Evolutionary conservation across 2,888 invertebrate genomes (phyloP), one percentile per base, ranked within the genome.

Genomic region (Dolomedes plantarius): DNA sequence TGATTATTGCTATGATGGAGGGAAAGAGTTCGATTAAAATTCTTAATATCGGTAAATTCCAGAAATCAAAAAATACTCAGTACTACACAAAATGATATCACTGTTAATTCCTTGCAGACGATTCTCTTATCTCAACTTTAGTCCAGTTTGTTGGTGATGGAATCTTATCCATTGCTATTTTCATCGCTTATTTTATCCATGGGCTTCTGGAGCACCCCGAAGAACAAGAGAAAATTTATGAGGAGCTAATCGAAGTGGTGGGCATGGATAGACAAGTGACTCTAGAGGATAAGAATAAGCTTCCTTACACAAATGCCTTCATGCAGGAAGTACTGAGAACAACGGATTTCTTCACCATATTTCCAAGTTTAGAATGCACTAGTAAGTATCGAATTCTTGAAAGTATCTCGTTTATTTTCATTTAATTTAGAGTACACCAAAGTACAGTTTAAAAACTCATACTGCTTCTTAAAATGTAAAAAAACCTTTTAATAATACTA

Each of bases 171-270:
- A 31, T 65, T 41, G 64, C 71, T 1, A 1, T 36, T 11, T 72
- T 79, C 31, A 29, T 65, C 16, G 46, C 41, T 0, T 28, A 28
- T 1, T 11, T 65, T 0, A 0, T 79, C 39, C 29, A 36, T 0
- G 9, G 23, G 0, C 13, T 72, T 0, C 0, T 79, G 6, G 13
- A 23, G 0, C 5, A 64, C n/a, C 79, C 79, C 5, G 72, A 65
- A 11, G 79, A 72, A 46, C 79, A 79, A 19, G 79, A 79, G 1
- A 71, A 79, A 62, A n/a, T 79, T 1, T 71, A 79, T 41, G 62
- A 31, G 9, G 79, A 79, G 19, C 39, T 72, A 16, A 32, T 64
- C 29, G 72, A 79, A 0, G 72, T 79, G 41, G 31, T 79, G 1
- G 79, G 79, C 0, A 0, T 16, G 3, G 71, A 64, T 31, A 39